These are phyloP conservation scores for Chelonia mydas DNA, from an alignment of 2,797 vertebrate genomes.

Conservation along the genomic window DNA sequence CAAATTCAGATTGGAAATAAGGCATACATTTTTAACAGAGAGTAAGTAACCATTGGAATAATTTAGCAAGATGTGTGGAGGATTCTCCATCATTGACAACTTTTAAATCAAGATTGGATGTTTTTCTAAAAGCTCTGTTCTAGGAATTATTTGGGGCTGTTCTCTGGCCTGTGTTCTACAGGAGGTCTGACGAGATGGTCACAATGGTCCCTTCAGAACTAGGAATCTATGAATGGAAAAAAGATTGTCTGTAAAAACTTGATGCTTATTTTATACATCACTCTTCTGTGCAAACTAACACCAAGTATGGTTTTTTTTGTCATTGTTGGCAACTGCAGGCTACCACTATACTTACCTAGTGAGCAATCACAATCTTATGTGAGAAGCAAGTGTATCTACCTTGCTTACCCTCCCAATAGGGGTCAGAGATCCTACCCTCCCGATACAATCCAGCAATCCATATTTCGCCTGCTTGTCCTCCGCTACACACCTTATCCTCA, in stretches of 20 bases:
- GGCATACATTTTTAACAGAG: background rate
- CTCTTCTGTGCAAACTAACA: background rate
- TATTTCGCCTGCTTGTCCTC: too few species aligned
- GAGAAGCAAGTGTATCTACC: conserved; percentile 10
- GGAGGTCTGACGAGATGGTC: too few species aligned
- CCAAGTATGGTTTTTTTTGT: conserved; percentile 54
- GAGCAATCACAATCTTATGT: too few species aligned
- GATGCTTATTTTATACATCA: background rate
- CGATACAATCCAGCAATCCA: too few species aligned
- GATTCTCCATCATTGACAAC: background rate
- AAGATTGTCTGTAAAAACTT: background rate
- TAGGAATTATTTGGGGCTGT: background rate
- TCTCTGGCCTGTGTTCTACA: background rate
- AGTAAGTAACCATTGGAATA: background rate
- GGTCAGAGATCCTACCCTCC: too few species aligned
- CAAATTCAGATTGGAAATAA: background rate
- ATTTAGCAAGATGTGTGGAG: background rate
- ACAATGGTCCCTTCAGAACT: background rate
- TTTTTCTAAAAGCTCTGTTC: background rate
- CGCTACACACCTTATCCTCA: background rate
- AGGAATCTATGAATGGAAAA: background rate
- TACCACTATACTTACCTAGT: conserved; percentile 59
- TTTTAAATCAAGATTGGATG: background rate
- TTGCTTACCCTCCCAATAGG: conserved; percentile 7
- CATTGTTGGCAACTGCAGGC: conserved; percentile 59